Base-by-base conservation (phyloP, 2,113 vertebrate species). In the Microcebus ravelobensis region DNA sequence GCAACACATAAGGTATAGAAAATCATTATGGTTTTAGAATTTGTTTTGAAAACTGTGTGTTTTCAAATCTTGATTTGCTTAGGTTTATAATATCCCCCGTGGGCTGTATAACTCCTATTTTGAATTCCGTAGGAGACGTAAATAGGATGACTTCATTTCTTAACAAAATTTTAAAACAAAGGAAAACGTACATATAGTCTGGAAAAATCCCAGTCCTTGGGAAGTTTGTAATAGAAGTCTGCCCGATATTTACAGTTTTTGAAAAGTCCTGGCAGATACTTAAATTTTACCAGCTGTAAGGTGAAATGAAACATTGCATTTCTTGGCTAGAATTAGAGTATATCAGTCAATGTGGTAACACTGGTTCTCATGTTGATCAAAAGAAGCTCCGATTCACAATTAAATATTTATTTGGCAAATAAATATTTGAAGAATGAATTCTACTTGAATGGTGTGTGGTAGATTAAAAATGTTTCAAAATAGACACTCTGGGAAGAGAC, bases 241-340 rank as follows among this genome's bases (percentile, higher is more conserved):
- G 76, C 68, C 55, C 55, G 79, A 6, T 88, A 80, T 91, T 96
- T 85, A 95, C 2, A 48, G 27, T 82, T 63, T 94, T 82, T 80
- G 48, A 86, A 96, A 92, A 91, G 39, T 77, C 71, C 90, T 92
- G 91, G 82, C 93, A 95, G 91, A 92, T 81, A 59, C 5, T 96
- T 96, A 90, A 68, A 85, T 94, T 96, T 91, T 95, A 77, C 77
- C 81, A 96, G 88, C 88, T 96, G 65, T 61, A 96, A 96, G 93
- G 93, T 96, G 96, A 96, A 94, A 68, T 87, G 83, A 91, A 89
- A 87, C 48, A 39, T 36, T 36, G 71, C 63, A 15, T 67, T 93
- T 87, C 67, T 92, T 96, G 94, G 95, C 94, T 87, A n/a, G 65
- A 57, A 45, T 57, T 29, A 68, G 39, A 96, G 10, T 68, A 4